Base-by-base conservation (phyloP, 2,113 vertebrate genomes). In the Strigops habroptila region DNA sequence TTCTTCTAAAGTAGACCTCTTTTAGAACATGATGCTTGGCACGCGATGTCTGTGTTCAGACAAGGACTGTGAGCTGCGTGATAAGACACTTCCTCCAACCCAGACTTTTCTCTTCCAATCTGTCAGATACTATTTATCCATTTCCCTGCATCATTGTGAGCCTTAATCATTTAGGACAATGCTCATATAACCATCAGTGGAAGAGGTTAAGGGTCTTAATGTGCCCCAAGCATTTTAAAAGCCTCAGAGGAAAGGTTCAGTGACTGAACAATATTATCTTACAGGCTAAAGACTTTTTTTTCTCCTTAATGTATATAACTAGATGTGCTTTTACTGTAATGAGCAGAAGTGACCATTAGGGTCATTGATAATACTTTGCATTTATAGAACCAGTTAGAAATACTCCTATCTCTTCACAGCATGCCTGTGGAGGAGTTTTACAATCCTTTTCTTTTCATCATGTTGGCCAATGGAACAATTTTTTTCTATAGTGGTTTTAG, bases 121-220 rank as follows among this genome's bases (percentile, higher is more conserved):
- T 82, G 35, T 85, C 78, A 89, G 48, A 92, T 65, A 24, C 14
- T 87, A 39, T 95, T 95, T 89, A 28, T 76, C 17, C 48, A 69
- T 65, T 97, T 91, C 57, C 41, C 70, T 69, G 49, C 57, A 76
- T 82, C 39, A 81, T 60, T 90, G 74, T 91, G 70, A 91, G 28
- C 27, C 52, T 57, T 95, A 82, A 92, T 95, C 91, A 69, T 44
- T 63, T 23, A 84, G 81, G 77, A 91, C 86, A 95, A 83, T 90
- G 68, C 82, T 91, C 68, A 52, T 70, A 78, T 46, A 87, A 85
- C 28, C 10, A 57, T 53, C 43, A 79, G 15, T 75, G 27, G 57
- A 48, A 80, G 79, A 92, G 57, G 81, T 87, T 89, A 95, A 87
- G 48, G 89, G 52, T 79, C 74, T 64, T 79, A 44, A 84, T 76